Base-by-base conservation (phyloP, 2,888 invertebrate genomes). In the Standfussiana lucernea region DNA sequence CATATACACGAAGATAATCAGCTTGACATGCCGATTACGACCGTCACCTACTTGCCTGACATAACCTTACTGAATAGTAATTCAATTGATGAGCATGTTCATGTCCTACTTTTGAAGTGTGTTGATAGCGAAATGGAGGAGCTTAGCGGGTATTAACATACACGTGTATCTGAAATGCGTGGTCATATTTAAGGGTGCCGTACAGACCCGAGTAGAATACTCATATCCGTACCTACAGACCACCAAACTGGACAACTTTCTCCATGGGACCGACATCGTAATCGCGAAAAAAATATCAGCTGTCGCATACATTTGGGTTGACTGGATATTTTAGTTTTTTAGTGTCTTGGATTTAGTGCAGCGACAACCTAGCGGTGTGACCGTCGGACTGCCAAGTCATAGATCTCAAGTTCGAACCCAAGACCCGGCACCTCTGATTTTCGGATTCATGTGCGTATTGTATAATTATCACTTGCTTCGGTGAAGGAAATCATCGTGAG, bases 21-120 rank as follows among this genome's bases (percentile, higher is more conserved):
- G 67, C 84, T 88, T 87, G 86, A 88, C 90, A 88, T 84, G 85
- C 67, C 82, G 80, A 90, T 89, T 88, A 88, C 89, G 92, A 79
- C 93, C 93, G 77, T 93, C 92, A 93, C 93, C 93, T 78, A 93
- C 81, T 89, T 91, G 72, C 37, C 64, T 90, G 91, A 92, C 93
- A 91, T 90, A 92, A 93, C 92, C 93, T 93, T 92, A 90, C 84
- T 66, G 32, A 56, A 71, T 59, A 61, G 84, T 92, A 92, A 93
- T 92, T 91, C 88, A 91, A 93, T 92, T 92, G 91, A 82, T 86
- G 86, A 85, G 32, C 69, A 69, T 75, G 68, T 40, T 83, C 35
- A 32, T 77, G 77, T 72, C 35, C 80, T 65, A 76, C 6, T 71
- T 65, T 42, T 11, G 18, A 56, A 11, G 15, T 40, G 37, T 74